Base-by-base conservation (phyloP, 2,888 invertebrate species). In the Agriopis marginaria region DNA sequence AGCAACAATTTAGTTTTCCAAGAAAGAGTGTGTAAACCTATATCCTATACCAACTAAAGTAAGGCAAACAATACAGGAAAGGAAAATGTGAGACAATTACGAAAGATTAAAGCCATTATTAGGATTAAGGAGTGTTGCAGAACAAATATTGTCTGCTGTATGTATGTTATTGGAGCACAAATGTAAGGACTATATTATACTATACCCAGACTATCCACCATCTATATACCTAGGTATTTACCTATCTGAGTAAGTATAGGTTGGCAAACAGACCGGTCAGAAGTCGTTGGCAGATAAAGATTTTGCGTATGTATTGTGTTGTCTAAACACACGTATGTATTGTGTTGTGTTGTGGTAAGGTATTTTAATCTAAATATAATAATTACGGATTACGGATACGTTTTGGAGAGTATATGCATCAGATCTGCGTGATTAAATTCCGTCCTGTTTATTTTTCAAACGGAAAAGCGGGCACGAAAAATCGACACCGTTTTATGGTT, bases 41-140 rank as follows among this genome's bases (percentile, higher is more conserved):
- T 23, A 23, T 23, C 17, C 17, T n/a, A n/a, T n/a, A 53, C 49
- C 64, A 60, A 71, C 39, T 7, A 53, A 23, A 54, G 39, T 63
- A 70, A 75, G 63, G 40, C 70, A 75, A 73, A 62, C 68, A 61
- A 55, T 47, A 59, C 58, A 65, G 39, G 70, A 66, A 68, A 62
- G 39, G 70, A 66, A 68, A 62, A 73, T 61, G 70, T 58, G 66
- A 71, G 59, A 77, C 78, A 75, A 78, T 77, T 77, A 79, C 54
- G 68, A 51, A 54, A 74, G 75, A 78, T 78, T 77, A 77, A 75
- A 77, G 54, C 78, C 70, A 81, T 82, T 79, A 82, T 66, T 75
- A 74, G 70, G 76, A 80, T 82, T 81, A 77, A 70, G 60, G 65
- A 70, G 62, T 62, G 70, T 71, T 53, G 32, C 60, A 63, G 44